These are phyloP conservation scores for Fopius arisanus DNA, from an alignment of 1,140 invertebrate genomes.

Conservation along the genomic window DNA sequence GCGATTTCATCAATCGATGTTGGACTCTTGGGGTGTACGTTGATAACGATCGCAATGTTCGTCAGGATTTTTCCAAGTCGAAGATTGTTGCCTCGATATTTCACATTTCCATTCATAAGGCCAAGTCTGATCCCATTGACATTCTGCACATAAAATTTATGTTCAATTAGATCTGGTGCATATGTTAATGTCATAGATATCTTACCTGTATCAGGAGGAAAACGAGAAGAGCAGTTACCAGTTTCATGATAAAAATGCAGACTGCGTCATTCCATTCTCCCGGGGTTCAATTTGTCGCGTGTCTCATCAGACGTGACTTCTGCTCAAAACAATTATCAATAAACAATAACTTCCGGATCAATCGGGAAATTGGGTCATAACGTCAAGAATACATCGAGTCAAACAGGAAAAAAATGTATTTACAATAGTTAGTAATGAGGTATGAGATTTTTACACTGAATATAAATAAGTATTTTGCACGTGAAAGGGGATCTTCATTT, in stretches of 20 bases:
- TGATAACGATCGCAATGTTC: no score
- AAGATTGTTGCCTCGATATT: no score
- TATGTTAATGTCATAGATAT: no score
- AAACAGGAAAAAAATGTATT: neutral
- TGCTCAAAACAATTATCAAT: neutral
- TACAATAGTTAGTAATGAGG: conserved; percentile 1
- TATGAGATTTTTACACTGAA: neutral
- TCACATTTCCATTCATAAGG: no score
- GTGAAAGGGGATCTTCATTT: conserved; percentile 29
- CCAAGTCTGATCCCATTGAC: no score
- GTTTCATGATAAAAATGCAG: neutral
- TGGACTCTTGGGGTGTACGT: no score
- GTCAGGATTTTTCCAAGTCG: no score
- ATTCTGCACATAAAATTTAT: no score
- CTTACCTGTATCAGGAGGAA: neutral
- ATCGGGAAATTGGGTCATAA: neutral
- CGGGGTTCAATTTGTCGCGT: no score
- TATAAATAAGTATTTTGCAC: neutral
- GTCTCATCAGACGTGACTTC: neutral
- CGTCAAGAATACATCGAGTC: neutral
- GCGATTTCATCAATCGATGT: no score
- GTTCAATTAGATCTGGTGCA: no score
- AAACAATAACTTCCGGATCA: neutral
- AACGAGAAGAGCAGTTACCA: neutral
- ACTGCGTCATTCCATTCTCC: neutral